Evolutionary conservation across 2,113 vertebrate genomes (phyloP), one percentile per base, ranked within the genome.

Genomic region (Melierax canorus): DNA sequence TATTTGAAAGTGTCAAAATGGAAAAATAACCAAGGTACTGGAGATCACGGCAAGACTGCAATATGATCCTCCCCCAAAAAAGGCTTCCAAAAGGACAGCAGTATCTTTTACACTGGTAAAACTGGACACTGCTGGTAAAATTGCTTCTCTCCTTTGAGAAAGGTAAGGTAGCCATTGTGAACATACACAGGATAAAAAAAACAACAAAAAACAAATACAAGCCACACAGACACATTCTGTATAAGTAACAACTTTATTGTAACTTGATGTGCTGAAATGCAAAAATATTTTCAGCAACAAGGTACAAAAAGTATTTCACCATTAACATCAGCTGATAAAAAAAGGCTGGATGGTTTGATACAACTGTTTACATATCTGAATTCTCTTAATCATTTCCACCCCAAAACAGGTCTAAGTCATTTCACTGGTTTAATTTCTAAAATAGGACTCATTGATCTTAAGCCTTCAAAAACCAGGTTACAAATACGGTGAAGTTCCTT

Each of bases 231-330:
- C 83, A 94, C 67, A 30, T 93, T 98, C 88, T 97, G 96, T 97
- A 97, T 97, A 98, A 98, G 97, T 98, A 98, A 98, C 97, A 98
- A 98, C 97, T 98, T 98, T 98, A 98, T 98, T 98, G 98, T 98
- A 98, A 98, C 98, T 98, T 98, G 98, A 97, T 86, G 95, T 98
- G 97, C 98, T 98, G 98, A 98, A 98, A 98, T 58, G 96, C 97
- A 98, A 98, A 98, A 98, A 98, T 98, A 98, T 98, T 98, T 98
- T 97, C 98, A 98, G 98, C 98, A 98, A 98, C 97, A 98, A 98
- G 98, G 98, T 98, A 98, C 98, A 98, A 98, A 98, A 98, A 97
- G 97, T 97, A 98, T 98, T 98, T 98, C 96, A 98, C 96, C 93
- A 97, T 98, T 98, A 98, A 98, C 98, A 98, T 97, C 96, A 98